Evolutionary conservation across 2,888 invertebrate genomes (phyloP).

Genomic region (Agriopis marginaria): DNA sequence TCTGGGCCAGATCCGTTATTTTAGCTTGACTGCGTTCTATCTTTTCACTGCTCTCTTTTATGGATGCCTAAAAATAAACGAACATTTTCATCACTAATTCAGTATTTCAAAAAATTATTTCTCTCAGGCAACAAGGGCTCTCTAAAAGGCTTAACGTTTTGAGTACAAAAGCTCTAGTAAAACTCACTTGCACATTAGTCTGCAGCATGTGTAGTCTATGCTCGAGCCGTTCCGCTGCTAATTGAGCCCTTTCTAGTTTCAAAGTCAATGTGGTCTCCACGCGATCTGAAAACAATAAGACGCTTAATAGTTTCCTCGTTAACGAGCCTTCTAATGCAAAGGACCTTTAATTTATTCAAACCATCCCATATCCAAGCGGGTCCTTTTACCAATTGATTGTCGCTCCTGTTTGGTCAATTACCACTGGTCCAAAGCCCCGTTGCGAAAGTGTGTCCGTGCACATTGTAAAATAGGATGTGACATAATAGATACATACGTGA

Average conservation of each 20-base stretch:
- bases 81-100: background rate
- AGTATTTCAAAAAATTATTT: constrained; percentile 3
- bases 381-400: constrained; percentile 73
- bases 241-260: constrained; percentile 79
- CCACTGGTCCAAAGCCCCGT: constrained; percentile 61
- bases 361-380: constrained; percentile 48
- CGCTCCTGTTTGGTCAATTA: constrained; percentile 76
- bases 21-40: constrained; percentile 74
- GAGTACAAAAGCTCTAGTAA: constrained; percentile 12
- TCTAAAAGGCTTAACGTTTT: background rate
- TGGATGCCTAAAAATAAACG: constrained; percentile 69
- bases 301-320: constrained; percentile 59
- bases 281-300: constrained; percentile 72
- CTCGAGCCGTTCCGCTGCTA: constrained; percentile 81
- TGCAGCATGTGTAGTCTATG: constrained; percentile 81
- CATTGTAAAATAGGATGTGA: constrained; percentile 81
- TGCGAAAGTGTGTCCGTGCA: constrained; percentile 71
- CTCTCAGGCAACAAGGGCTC: background rate
- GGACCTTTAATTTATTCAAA: constrained; percentile 61
- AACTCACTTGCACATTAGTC: constrained; percentile 73
- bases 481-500: constrained; percentile 65
- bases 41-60: constrained; percentile 76
- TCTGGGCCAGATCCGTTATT: constrained; percentile 71
- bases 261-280: constrained; percentile 78
- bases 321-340: constrained; percentile 48